These are phyloP conservation scores for Drosophila macrospina DNA, from an alignment of 2,888 invertebrate species.

Conservation along the genomic window DNA sequence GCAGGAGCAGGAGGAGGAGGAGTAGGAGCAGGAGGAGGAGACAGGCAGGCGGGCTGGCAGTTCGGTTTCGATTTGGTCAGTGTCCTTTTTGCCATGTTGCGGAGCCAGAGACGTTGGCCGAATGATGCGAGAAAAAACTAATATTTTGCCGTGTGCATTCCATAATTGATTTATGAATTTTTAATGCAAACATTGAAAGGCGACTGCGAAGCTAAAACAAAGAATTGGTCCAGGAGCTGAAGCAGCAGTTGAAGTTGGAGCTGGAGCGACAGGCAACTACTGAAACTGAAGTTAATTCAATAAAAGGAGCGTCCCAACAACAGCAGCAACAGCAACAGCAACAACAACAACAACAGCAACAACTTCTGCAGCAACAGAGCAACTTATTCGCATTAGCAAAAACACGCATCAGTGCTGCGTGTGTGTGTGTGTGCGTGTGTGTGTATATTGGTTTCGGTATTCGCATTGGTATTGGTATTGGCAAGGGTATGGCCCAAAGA, in stretches of 20 bases:
- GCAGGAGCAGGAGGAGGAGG: not conserved
- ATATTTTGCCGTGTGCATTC: conserved; percentile 83
- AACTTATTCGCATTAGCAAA: conserved; percentile 80
- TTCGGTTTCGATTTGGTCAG: conserved; percentile 9
- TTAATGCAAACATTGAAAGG: conserved; percentile 82
- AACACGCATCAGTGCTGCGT: conserved; percentile 57
- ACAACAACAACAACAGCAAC: conserved; percentile 28
- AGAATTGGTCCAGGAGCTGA: conserved; percentile 54
- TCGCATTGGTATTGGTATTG: conserved; percentile 42
- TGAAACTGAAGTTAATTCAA: conserved; percentile 72
- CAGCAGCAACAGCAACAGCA: conserved; percentile 32
- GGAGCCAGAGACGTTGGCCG: conserved; percentile 10
- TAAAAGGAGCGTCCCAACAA: conserved; percentile 61
- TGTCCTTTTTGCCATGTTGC: conserved; percentile 33
- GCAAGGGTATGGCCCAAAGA: conserved; percentile 7
- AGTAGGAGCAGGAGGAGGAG: conserved; percentile 11
- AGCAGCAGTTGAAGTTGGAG: conserved; percentile 26
- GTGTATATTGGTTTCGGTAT: conserved; percentile 52
- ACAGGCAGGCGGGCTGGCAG: not conserved
- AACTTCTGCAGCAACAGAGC: conserved; percentile 38
- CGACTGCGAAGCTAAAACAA: conserved; percentile 60
- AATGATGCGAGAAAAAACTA: conserved; percentile 74
- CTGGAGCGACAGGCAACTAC: conserved; percentile 28
- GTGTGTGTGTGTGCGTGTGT: conserved; percentile 36
- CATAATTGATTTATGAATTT: conserved; percentile 85